Evolutionary conservation across 2,113 vertebrate genomes (phyloP).

Genomic region (Pterocles orientalis): DNA sequence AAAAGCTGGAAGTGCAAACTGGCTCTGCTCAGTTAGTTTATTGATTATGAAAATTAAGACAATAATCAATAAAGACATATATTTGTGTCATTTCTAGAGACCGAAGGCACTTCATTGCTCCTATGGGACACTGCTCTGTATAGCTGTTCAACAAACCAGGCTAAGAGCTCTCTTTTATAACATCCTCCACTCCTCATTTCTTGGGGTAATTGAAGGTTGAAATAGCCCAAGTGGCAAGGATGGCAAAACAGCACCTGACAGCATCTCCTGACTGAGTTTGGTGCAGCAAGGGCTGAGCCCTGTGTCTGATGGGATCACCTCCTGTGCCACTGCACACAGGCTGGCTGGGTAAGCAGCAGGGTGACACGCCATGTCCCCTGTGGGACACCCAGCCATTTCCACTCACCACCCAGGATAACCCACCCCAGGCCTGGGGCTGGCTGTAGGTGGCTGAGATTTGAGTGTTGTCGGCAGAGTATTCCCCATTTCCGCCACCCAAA

Average conservation of each 20-base stretch:
- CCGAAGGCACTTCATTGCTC: not conserved
- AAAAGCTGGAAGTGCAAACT: not conserved
- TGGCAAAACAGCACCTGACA: not conserved
- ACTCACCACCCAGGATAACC: not conserved
- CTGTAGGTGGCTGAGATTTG: not conserved
- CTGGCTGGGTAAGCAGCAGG: not conserved
- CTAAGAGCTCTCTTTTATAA: not conserved
- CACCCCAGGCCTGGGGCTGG: not conserved
- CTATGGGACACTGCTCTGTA: not conserved
- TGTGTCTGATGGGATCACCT: rapidly evolving
- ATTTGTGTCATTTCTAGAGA: not conserved
- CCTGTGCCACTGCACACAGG: rapidly evolving
- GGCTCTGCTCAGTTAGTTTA: not conserved
- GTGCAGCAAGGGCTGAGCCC: rapidly evolving
- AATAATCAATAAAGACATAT: not conserved
- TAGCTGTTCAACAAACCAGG: not conserved
- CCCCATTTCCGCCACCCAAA: not conserved
- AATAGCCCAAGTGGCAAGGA: not conserved
- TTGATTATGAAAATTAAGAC: not conserved
- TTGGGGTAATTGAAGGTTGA: not conserved
- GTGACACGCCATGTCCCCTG: rapidly evolving
- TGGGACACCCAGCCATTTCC: not conserved
- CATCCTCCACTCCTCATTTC: not conserved
- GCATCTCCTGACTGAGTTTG: not conserved
- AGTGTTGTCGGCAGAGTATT: not conserved